Evolutionary conservation across 2,888 invertebrate species (phyloP).

Genomic region (Helicoverpa assulta): DNA sequence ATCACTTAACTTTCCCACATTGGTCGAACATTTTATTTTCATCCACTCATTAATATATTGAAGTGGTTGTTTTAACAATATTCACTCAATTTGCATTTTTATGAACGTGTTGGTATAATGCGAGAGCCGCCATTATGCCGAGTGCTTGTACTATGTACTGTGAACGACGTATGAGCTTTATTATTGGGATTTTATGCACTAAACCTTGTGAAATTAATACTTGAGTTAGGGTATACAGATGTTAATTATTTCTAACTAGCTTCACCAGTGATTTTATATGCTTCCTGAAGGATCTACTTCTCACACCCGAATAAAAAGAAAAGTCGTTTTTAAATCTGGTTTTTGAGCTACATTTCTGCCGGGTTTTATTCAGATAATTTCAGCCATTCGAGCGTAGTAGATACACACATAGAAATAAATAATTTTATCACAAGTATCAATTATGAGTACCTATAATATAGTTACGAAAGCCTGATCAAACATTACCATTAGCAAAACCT

Average conservation of each 20-base stretch:
- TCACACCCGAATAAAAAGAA: too few relatives aligned
- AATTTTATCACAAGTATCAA: too few relatives aligned
- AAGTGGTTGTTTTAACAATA: constrained; percentile 58
- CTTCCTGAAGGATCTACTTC: too few relatives aligned
- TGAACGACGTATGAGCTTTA: constrained; percentile 14
- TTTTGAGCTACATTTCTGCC: too few relatives aligned
- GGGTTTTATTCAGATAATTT: too few relatives aligned
- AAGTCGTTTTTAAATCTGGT: too few relatives aligned
- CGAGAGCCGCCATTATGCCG: constrained; percentile 37
- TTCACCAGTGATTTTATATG: too few relatives aligned
- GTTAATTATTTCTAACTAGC: background rate
- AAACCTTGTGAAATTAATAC: background rate
- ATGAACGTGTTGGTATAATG: constrained; percentile 54
- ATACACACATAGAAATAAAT: too few relatives aligned
- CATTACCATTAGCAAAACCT: too few relatives aligned
- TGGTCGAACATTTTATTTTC: constrained; percentile 7
- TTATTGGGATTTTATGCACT: constrained; percentile 15
- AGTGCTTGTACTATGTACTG: constrained; percentile 19
- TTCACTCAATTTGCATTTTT: constrained; percentile 59
- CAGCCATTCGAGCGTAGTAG: too few relatives aligned
- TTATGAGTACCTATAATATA: too few relatives aligned
- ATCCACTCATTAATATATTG: constrained; percentile 47
- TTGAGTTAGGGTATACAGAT: background rate
- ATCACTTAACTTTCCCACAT: constrained; percentile 1
- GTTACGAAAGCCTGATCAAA: too few relatives aligned